These are phyloP conservation scores for Sebastes hubbsi DNA, from an alignment of 2,797 vertebrate species.

Conservation along the genomic window DNA sequence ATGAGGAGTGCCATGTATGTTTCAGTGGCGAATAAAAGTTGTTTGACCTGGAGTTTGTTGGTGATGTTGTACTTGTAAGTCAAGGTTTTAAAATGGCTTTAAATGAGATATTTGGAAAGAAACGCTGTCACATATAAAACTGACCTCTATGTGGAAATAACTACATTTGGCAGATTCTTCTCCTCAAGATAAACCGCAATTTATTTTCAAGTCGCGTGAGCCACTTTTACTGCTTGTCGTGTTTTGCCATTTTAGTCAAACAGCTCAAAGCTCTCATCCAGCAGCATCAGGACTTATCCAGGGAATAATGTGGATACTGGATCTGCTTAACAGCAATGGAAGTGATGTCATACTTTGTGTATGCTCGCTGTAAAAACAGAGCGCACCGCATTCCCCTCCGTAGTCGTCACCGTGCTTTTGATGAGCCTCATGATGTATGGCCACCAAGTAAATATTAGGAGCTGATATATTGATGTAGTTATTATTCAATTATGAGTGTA, in stretches of 20 bases:
- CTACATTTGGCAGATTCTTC: slow-evolving; percentile 15
- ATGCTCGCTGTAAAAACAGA: slow-evolving; percentile 57
- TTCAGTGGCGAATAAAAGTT: slow-evolving; percentile 75
- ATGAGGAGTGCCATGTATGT: slow-evolving; percentile 70
- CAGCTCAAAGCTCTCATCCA: slow-evolving; percentile 10
- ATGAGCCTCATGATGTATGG: neutral
- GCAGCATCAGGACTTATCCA: slow-evolving; percentile 19
- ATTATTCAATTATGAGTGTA: neutral
- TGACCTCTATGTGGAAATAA: slow-evolving; percentile 10
- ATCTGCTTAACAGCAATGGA: slow-evolving; percentile 55
- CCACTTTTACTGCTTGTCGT: slow-evolving; percentile 13
- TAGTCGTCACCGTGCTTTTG: slow-evolving; percentile 37
- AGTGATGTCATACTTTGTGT: slow-evolving; percentile 52
- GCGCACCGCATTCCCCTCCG: slow-evolving; percentile 35
- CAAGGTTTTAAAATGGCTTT: slow-evolving; percentile 9
- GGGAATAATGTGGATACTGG: slow-evolving; percentile 16
- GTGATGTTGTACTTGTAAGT: slow-evolving; percentile 54
- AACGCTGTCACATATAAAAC: slow-evolving; percentile 1
- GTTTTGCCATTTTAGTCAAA: slow-evolving; percentile 35
- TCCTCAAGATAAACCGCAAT: slow-evolving; percentile 4
- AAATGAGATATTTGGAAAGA: slow-evolving; percentile 2
- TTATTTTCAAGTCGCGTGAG: slow-evolving; percentile 13
- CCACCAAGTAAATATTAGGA: neutral
- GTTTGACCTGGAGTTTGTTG: slow-evolving; percentile 65
- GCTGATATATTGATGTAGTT: neutral